phyloP scores from a whole-genome alignment of 1,140 invertebrate genomes.

The Stegodyphus mimosarum region DNA sequence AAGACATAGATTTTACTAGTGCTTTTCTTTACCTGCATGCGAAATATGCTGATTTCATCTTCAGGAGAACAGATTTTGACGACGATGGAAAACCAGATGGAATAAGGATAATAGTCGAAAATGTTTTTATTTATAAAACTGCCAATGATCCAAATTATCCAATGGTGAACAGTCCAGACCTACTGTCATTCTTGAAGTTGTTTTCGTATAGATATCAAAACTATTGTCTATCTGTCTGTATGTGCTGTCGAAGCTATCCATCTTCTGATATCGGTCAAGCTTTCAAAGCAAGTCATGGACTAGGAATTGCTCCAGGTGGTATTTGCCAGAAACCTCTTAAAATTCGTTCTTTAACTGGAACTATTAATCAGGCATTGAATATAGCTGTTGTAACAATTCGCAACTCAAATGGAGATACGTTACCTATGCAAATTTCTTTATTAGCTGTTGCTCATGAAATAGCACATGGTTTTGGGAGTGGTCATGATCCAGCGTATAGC shows the following conservation, averaged over 20 bases:
- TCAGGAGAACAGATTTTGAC: constrained; percentile 41
- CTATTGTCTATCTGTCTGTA: constrained; percentile 30
- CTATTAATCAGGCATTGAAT: background rate
- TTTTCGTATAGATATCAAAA: constrained; percentile 17
- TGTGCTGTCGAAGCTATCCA: constrained; percentile 8
- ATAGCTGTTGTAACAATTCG: constrained; percentile 9
- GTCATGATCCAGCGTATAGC: constrained; percentile 9
- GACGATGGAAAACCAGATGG: constrained; percentile 23
- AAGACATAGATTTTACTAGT: background rate
- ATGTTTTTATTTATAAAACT: constrained; percentile 34
- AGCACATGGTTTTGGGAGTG: constrained; percentile 50
- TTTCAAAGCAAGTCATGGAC: background rate
- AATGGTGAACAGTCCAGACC: background rate
- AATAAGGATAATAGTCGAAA: constrained; percentile 20
- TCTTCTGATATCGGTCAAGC: constrained; percentile 25
- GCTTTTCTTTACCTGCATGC: constrained; percentile 41
- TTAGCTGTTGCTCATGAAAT: constrained; percentile 36
- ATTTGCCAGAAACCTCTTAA: constrained; percentile 11
- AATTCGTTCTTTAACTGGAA: background rate
- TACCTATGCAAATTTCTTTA: constrained; percentile 25
- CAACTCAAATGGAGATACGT: background rate
- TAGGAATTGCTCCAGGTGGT: background rate
- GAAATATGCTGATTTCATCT: constrained; percentile 32
- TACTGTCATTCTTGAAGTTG: constrained; percentile 4
- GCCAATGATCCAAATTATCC: constrained; percentile 23